Conservation (phyloP, 2,113 vertebrate species). For the Microcebus ravelobensis region DNA sequence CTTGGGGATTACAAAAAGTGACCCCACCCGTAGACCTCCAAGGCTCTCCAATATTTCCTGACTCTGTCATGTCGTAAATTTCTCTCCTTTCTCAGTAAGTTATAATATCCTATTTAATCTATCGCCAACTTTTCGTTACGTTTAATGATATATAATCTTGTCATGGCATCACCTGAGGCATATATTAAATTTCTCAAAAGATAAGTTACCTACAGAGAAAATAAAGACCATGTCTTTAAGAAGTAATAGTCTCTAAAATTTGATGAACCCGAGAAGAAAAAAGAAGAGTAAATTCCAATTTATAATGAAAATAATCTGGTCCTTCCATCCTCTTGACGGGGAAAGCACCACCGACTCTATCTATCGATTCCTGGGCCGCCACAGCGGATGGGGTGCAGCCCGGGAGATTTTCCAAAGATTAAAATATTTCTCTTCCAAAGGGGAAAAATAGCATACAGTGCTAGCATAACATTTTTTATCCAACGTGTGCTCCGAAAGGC, state of each 20-base stretch:
- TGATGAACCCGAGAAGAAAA: background rate
- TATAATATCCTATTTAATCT: background rate
- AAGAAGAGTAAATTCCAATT: background rate
- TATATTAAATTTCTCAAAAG: background rate
- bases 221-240: background rate
- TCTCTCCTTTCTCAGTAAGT: background rate
- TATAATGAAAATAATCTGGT: background rate
- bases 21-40: background rate
- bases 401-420: background rate
- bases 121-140: background rate
- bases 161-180: background rate
- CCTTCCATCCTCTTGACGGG: background rate
- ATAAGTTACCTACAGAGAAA: background rate
- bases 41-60: too few relatives aligned
- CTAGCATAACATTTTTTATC: background rate
- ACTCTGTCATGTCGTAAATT: background rate
- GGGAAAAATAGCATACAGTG: background rate
- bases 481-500: background rate
- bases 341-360: background rate
- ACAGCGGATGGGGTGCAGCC: rapidly evolving
- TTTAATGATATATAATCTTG: background rate
- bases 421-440: background rate
- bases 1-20: background rate
- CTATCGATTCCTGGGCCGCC: background rate
- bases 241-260: background rate